A percentile compares a stretch with the other conserved stretches of the same genome.
phyloP scores from a whole-genome alignment of 2,797 vertebrate genomes.

The Scolopax bukidnonensis region DNA sequence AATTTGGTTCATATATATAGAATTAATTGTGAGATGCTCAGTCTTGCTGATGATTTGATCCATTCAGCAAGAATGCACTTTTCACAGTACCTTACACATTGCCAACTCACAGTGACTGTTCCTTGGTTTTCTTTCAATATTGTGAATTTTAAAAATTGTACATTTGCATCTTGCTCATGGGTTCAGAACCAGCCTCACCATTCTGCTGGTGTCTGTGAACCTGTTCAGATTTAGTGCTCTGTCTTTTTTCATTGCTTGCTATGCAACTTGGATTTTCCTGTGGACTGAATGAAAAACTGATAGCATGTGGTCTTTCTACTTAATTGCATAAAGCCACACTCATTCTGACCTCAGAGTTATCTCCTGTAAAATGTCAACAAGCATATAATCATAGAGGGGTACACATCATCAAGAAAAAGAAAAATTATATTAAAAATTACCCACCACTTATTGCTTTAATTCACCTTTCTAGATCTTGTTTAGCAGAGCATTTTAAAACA shows the following conservation, averaged over 20 bases:
- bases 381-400: neutral
- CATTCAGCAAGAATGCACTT: constrained; percentile 15
- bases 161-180: neutral
- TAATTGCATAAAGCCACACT: neutral
- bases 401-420: neutral
- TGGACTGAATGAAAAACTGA: constrained; percentile 9
- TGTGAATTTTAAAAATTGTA: neutral
- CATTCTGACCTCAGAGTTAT: neutral
- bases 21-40: constrained; percentile 3
- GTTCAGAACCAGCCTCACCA: neutral
- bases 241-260: neutral
- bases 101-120: neutral
- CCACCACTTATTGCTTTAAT: neutral
- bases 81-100: neutral
- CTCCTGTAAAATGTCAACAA: constrained; percentile 5
- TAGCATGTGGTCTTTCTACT: neutral
- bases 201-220: neutral
- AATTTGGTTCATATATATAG: neutral
- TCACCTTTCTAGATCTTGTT: neutral
- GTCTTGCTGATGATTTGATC: constrained; percentile 28
- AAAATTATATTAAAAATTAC: neutral
- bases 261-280: neutral
- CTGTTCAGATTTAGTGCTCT: neutral
- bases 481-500: neutral
- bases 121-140: neutral